These are phyloP conservation scores for Ceratosolen solmsi DNA, from an alignment of 1,140 invertebrate genomes.

Conservation along the genomic window DNA sequence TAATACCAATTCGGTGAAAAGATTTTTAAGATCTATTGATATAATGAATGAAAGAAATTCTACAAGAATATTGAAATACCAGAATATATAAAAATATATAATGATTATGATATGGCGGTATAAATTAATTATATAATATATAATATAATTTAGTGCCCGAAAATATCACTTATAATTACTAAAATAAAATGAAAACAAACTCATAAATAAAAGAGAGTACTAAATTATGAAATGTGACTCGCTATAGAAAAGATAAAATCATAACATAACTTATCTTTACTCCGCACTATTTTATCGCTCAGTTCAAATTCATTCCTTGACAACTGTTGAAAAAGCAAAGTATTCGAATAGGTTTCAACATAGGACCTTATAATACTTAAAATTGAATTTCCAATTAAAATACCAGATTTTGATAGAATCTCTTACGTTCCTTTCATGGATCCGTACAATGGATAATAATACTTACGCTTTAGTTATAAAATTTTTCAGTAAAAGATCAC, in stretches of 20 bases:
- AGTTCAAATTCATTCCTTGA: neutral
- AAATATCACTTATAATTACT: too few relatives aligned
- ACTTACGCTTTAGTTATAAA: too few relatives aligned
- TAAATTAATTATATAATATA: too few relatives aligned
- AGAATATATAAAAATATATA: too few relatives aligned
- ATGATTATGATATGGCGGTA: too few relatives aligned
- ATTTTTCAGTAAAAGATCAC: too few relatives aligned
- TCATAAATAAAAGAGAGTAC: neutral
- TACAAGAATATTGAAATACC: too few relatives aligned
- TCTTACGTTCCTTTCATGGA: neutral
- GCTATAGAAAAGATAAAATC: neutral
- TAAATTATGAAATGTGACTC: neutral
- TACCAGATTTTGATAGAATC: neutral
- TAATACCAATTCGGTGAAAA: too few relatives aligned
- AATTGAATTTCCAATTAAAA: neutral
- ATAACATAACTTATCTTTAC: neutral
- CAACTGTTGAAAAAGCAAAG: neutral
- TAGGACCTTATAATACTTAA: neutral
- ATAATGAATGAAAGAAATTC: too few relatives aligned
- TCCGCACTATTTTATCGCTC: neutral
- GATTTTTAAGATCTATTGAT: too few relatives aligned
- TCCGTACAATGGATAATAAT: neutral
- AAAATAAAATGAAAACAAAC: neutral
- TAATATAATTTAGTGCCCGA: too few relatives aligned
- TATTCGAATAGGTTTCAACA: neutral